phyloP scores from a whole-genome alignment of 2,888 invertebrate genomes.

The Nesidiocoris tenuis region DNA sequence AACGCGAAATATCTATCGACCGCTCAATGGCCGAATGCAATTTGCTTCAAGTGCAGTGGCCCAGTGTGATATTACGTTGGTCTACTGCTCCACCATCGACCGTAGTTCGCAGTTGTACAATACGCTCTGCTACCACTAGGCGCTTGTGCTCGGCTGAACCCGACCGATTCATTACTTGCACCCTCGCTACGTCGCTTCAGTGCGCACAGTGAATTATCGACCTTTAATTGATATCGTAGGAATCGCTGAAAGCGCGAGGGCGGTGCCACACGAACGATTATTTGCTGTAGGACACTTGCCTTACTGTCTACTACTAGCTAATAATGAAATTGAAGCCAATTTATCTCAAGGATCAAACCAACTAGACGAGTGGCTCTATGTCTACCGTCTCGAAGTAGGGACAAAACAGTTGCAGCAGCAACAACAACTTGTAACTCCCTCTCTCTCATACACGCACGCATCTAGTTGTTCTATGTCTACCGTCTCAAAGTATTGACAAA shows the following conservation, averaged over 20 bases:
- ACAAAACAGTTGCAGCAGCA: slow-evolving; percentile 4
- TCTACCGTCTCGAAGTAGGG: no score
- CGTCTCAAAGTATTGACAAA: no score
- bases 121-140: background rate
- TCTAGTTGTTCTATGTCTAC: no score
- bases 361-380: no score
- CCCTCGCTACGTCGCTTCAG: background rate
- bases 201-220: slow-evolving; percentile 30
- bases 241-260: background rate
- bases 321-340: no score
- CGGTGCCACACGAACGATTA: background rate
- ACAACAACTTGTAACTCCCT: background rate
- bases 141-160: slow-evolving; percentile 5
- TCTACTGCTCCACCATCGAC: background rate
- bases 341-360: no score
- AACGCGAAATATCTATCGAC: no score
- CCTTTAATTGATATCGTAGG: slow-evolving; percentile 24
- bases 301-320: no score
- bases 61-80: background rate
- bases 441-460: background rate
- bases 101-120: slow-evolving; percentile 10
- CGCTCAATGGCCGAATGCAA: no score
- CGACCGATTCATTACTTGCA: slow-evolving; percentile 26
- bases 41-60: background rate
- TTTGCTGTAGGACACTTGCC: no score